phyloP scores from a whole-genome alignment of 2,113 vertebrate species.

The Perognathus longimembris region DNA sequence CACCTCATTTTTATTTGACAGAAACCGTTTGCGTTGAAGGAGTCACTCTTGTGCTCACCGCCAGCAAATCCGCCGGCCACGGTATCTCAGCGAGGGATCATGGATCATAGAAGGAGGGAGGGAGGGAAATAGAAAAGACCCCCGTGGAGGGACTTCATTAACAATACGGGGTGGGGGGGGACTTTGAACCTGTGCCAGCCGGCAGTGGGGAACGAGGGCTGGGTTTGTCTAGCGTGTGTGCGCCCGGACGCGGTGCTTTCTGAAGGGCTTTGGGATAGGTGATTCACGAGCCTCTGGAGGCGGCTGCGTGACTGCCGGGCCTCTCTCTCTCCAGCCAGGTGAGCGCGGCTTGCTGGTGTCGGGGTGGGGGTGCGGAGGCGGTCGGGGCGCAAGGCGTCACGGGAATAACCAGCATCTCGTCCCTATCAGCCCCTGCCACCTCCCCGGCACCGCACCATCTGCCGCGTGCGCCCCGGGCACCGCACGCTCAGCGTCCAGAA shows the following conservation, averaged over 20 bases:
- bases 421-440: constrained; percentile 30
- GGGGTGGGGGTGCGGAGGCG: background rate
- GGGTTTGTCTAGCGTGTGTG: background rate
- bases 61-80: background rate
- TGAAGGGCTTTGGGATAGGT: background rate
- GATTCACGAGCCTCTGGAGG: background rate
- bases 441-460: constrained; percentile 72
- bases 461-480: constrained; percentile 57
- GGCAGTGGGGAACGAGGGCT: background rate
- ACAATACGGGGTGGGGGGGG: too few species aligned
- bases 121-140: background rate
- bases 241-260: constrained; percentile 37
- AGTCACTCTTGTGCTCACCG: background rate
- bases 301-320: background rate
- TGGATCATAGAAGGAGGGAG: background rate
- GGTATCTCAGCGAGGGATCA: background rate
- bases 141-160: background rate
- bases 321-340: constrained; percentile 34
- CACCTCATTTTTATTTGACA: background rate
- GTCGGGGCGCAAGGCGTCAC: constrained; percentile 23
- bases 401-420: constrained; percentile 28
- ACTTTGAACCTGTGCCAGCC: background rate
- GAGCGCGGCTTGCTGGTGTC: background rate
- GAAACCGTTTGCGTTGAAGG: background rate
- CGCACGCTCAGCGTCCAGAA: constrained; percentile 49